Evolutionary conservation across 2,797 vertebrate genomes (phyloP).

Genomic region (Alcedo quadribrachys): DNA sequence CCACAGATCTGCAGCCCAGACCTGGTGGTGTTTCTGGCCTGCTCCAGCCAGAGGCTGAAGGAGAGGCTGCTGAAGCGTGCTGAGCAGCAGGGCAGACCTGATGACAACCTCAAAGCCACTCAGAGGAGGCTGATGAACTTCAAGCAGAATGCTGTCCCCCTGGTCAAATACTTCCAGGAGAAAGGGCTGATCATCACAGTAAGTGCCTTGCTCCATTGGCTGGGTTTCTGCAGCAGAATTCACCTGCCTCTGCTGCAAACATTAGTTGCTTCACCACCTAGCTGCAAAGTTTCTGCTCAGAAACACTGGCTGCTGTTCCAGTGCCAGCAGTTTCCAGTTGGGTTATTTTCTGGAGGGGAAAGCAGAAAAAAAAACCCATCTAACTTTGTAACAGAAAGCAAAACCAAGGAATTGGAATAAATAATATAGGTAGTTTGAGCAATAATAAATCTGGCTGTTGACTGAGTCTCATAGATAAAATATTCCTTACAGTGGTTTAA

Average conservation of each 20-base stretch:
- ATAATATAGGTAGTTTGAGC: background rate
- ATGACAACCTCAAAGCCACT: slow-evolving; percentile 97
- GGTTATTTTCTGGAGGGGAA: background rate
- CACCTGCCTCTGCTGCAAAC: background rate
- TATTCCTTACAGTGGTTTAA: background rate
- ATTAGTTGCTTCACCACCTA: background rate
- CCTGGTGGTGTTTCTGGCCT: slow-evolving; percentile 95
- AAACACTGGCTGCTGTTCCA: background rate
- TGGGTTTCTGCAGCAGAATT: background rate
- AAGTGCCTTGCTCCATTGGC: slow-evolving; percentile 45
- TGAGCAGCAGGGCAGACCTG: slow-evolving; percentile 95
- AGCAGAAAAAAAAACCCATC: background rate
- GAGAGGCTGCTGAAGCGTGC: slow-evolving; percentile 92
- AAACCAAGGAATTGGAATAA: background rate
- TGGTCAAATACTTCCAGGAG: slow-evolving; percentile 98
- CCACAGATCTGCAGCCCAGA: slow-evolving; percentile 94
- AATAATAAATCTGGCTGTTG: background rate
- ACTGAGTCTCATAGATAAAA: background rate
- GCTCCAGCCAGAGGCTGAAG: slow-evolving; percentile 92
- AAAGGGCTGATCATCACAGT: slow-evolving; percentile 94
- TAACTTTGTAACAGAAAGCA: background rate
- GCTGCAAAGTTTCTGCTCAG: background rate
- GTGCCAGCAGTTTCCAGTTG: background rate
- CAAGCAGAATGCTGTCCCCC: slow-evolving; percentile 92
- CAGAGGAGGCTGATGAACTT: slow-evolving; percentile 95